These are phyloP conservation scores for Tachycineta bicolor DNA, from an alignment of 2,113 vertebrate genomes.

Conservation along the genomic window DNA sequence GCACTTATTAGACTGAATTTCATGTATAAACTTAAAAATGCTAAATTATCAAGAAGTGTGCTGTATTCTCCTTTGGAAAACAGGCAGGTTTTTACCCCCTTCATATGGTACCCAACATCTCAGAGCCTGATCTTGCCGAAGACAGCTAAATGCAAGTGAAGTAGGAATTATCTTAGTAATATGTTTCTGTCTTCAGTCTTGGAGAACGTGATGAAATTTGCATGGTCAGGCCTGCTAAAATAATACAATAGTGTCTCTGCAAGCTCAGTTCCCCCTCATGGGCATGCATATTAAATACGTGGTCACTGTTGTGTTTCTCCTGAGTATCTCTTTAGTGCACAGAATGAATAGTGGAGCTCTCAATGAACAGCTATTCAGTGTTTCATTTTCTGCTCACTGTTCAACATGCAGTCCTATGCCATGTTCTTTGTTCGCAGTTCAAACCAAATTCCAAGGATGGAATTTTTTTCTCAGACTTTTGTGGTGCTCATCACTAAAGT, in stretches of 20 bases:
- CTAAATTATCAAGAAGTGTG: not conserved
- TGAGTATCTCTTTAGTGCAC: constrained; percentile 39
- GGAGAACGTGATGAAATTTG: constrained; percentile 54
- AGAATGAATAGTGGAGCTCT: constrained; percentile 30
- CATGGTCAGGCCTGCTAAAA: constrained; percentile 49
- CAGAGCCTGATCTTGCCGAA: not conserved
- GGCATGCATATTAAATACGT: constrained; percentile 58
- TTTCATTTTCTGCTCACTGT: constrained; percentile 60
- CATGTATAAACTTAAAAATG: not conserved
- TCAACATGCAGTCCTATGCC: constrained; percentile 27
- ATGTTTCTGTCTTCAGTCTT: constrained; percentile 28
- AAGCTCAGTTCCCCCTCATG: constrained; percentile 23
- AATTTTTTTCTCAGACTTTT: constrained; percentile 29
- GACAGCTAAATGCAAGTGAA: not conserved
- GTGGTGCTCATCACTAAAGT: not conserved
- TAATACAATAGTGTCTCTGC: constrained; percentile 29
- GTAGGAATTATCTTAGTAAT: constrained; percentile 2
- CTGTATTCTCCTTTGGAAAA: not conserved
- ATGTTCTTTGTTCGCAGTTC: constrained; percentile 7
- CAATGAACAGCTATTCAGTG: constrained; percentile 64
- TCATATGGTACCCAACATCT: not conserved
- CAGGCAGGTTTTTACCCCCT: not conserved
- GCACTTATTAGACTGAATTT: not conserved
- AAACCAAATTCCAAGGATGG: not conserved
- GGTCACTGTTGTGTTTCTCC: constrained; percentile 51